phyloP scores from a whole-genome alignment of 2,113 vertebrate species.

The Leucoraja erinaceus region DNA sequence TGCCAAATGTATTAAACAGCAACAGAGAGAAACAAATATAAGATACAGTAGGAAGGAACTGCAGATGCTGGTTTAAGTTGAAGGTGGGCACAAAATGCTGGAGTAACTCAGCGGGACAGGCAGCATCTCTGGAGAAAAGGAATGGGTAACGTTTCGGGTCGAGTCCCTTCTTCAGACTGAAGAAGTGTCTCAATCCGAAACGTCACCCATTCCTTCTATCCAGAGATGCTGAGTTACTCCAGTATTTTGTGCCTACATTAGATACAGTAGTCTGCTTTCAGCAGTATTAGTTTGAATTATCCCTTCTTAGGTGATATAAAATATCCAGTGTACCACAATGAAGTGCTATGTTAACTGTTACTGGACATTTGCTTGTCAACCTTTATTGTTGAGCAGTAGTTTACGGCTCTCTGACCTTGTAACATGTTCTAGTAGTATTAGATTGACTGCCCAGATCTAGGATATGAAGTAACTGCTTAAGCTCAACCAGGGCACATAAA shows the following conservation, averaged over 20 bases:
- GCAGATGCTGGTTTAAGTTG: no score
- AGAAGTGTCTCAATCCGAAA: no score
- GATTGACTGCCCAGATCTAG: background rate
- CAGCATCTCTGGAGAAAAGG: no score
- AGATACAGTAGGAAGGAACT: background rate
- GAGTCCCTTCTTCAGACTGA: no score
- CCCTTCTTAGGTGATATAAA: background rate
- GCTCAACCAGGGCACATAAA: background rate
- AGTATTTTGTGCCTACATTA: no score
- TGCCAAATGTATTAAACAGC: background rate
- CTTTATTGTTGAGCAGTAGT: background rate
- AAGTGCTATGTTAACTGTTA: background rate
- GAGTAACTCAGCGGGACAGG: no score
- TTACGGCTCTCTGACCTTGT: background rate
- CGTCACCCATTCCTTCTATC: no score
- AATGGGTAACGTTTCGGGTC: no score
- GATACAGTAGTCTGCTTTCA: background rate
- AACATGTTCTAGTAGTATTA: background rate
- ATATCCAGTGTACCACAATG: background rate
- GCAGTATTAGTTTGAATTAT: background rate
- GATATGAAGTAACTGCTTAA: background rate
- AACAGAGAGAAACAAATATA: background rate
- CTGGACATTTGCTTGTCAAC: background rate
- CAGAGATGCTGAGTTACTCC: no score
- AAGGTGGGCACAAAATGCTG: no score